Conservation (phyloP, 2,888 invertebrate genomes). For the Brachynemurus nebulosus region DNA sequence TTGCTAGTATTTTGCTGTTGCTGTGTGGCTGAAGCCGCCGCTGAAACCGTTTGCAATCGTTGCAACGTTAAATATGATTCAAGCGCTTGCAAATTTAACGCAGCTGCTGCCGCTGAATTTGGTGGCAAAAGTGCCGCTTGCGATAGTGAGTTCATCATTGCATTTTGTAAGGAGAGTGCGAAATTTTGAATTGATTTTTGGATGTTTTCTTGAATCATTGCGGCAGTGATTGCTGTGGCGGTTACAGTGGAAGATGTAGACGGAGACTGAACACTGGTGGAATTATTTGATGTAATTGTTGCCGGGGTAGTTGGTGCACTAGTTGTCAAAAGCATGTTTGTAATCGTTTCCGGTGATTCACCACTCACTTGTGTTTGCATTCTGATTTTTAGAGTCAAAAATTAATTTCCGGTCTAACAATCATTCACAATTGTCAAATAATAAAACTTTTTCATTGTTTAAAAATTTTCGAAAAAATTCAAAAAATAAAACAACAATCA, state of each 20-base stretch:
- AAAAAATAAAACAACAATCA: no score
- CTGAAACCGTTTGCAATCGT: constrained; percentile 56
- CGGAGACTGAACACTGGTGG: not conserved
- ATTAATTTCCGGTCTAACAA: no score
- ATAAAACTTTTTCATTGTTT: no score
- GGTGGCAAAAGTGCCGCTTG: constrained; percentile 70
- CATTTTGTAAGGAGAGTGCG: constrained; percentile 68
- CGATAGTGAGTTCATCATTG: constrained; percentile 71
- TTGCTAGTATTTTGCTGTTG: constrained; percentile 21
- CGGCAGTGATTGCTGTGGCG: constrained; percentile 34
- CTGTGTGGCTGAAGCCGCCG: constrained; percentile 29
- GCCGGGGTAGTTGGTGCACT: no score
- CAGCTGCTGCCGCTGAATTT: constrained; percentile 72
- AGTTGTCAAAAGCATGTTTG: no score
- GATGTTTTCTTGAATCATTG: constrained; percentile 48
- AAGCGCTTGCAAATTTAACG: constrained; percentile 69
- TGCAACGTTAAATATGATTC: constrained; percentile 77
- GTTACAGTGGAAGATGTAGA: not conserved
- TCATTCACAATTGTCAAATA: no score
- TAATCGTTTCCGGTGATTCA: no score
- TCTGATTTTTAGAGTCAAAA: no score
- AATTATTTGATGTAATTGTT: not conserved
- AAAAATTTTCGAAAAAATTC: no score
- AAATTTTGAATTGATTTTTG: constrained; percentile 50
- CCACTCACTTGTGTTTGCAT: no score